phyloP scores from a whole-genome alignment of 2,113 vertebrate genomes.

The Epinephelus cyanopodus region DNA sequence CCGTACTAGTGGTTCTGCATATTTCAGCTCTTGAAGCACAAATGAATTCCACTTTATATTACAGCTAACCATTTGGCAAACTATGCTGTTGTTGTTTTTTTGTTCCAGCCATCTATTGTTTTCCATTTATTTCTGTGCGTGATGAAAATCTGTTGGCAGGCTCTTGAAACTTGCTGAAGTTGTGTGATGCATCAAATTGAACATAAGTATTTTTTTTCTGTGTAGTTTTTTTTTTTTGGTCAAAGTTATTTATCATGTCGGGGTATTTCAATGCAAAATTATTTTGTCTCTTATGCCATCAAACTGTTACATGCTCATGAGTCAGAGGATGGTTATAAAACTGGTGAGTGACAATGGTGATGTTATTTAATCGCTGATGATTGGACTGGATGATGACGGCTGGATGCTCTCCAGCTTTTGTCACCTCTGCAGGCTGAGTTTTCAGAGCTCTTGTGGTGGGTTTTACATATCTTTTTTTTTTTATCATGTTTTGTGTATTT shows the following conservation, averaged over 20 bases:
- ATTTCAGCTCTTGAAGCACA: not conserved
- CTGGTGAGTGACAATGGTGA: not conserved
- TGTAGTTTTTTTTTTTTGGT: not conserved
- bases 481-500: not conserved
- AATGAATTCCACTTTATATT: constrained; percentile 5
- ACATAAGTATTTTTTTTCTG: not conserved
- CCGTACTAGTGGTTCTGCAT: not conserved
- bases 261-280: not conserved
- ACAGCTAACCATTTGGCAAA: not conserved
- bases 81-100: not conserved
- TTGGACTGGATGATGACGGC: not conserved
- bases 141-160: constrained; percentile 15
- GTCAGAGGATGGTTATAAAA: constrained; percentile 1
- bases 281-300: not conserved
- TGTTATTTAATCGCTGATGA: not conserved
- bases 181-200: not conserved
- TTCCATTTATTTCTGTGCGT: not conserved
- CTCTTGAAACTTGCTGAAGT: not conserved
- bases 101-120: constrained; percentile 13
- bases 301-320: constrained; percentile 5
- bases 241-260: not conserved
- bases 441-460: not conserved
- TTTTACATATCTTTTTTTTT: not conserved
- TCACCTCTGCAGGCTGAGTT: not conserved
- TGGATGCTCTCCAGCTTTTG: not conserved